Evolutionary conservation across 2,797 vertebrate species (phyloP), one percentile per base, ranked within the genome.

Genomic region (Erpetoichthys calabaricus): DNA sequence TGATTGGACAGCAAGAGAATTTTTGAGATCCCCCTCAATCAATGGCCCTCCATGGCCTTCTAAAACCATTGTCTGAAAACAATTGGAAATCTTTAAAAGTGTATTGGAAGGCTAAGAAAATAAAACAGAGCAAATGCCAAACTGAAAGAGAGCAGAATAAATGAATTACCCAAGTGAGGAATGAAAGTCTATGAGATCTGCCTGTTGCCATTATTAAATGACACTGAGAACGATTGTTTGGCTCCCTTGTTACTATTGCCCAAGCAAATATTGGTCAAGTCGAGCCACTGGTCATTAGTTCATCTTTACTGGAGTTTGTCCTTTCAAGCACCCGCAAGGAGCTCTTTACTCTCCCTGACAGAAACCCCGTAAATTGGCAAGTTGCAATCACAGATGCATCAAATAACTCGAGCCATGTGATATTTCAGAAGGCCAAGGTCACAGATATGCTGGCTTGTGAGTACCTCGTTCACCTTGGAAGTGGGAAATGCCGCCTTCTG

Each of bases 71-170:
- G 63, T 65, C 76, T 78, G 71, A 68, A 63, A 65, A 56, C 77
- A 69, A 79, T 74, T 75, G 69, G 68, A 72, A 76, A 76, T 75
- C 72, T 69, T 72, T 76, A 65, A 61, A 59, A 64, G 56, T 59
- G 59, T 68, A 70, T 78, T 56, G 69, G 66, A 68, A 54, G 66
- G 62, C 63, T 64, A 56, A 54, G 55, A 66, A 63, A 69, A 60
- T 42, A 56, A 5, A 8, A 8, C 51, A 25, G 25, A n/a, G 49
- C 49, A 57, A 60, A 63, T 63, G 64, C 61, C 63, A 63, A 65
- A 68, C 55, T 1, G 59, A 55, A 64, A 59, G 60, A 63, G 65
- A 58, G 64, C 54, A 59, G 63, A 66, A 63, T 65, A 67, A 71
- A 73, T 62, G 60, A 64, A 68, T 69, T 63, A 61, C 65, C 70